Evolutionary conservation across 1,140 invertebrate genomes (phyloP), one percentile per base, ranked within the genome.

Genomic region (Eubasilissa regina): DNA sequence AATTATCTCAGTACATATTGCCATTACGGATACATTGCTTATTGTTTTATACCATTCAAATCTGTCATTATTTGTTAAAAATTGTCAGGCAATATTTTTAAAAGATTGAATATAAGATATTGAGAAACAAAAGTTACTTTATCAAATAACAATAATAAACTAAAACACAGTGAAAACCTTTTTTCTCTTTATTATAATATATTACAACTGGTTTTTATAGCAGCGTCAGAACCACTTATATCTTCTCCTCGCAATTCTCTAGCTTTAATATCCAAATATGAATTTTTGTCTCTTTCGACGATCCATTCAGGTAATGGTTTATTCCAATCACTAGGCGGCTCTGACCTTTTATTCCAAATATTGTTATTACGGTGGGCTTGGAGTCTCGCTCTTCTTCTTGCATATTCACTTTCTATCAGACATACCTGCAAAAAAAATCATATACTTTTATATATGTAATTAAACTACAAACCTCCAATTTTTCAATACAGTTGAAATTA

Each of bases 251-350:
- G 91, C 4, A 93, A 83, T 87, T 94, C 91, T 81, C 91, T 88
- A 53, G 90, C 89, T 89, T 93, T 94, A 3, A 89, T 12, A 80
- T 91, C 88, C 66, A 96, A 89, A 87, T 91, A 95, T 11, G 93
- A 91, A 76, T 91, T 89, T 83, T 93, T 88, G 80, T 93, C 91
- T 84, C 91, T 88, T 83, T 95, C 91, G 19, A 87, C 83, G 84
- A 96, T 88, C 91, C 93, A 93, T 21, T 94, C 91, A 7, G 96
- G 95, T 79, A 97, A 85, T 4, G 94, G 94, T 77, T 89, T 90
- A 80, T 92, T 91, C 96, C 96, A 97, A 85, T 96, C 92, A 78
- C 87, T 84, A 6, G 96, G 96, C 8, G 95, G 95, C 74, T 87
- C 82, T n/a, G 90, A 88, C 64, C 96, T 89, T 84, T 92, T 94